phyloP scores from a whole-genome alignment of 2,113 vertebrate genomes.

The Galbula dea region DNA sequence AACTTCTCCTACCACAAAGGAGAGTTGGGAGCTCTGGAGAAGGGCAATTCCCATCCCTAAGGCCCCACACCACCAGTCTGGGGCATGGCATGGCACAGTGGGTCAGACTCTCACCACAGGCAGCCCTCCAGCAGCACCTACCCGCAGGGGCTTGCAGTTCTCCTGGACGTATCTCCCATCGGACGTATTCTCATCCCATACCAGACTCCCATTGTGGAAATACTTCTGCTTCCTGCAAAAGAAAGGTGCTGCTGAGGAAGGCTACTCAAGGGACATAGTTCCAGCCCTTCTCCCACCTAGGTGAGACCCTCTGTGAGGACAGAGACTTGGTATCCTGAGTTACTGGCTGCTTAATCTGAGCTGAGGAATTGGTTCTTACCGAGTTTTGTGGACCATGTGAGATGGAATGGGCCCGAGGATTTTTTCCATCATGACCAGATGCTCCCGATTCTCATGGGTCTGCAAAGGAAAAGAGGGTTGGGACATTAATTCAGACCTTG shows the following conservation, averaged over 20 bases:
- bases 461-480: not conserved
- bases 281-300: not conserved
- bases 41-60: not conserved
- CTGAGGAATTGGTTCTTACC: conserved; percentile 62
- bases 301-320: accelerated
- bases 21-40: accelerated
- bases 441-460: conserved; percentile 96
- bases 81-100: accelerated
- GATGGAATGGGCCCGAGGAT: conserved; percentile 90
- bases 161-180: conserved; percentile 91
- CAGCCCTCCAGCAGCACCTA: conserved; percentile 53
- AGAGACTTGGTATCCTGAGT: not conserved
- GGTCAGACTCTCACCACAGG: accelerated
- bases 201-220: conserved; percentile 85
- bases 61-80: not conserved
- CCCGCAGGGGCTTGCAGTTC: conserved; percentile 92
- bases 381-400: conserved; percentile 89
- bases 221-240: conserved; percentile 85
- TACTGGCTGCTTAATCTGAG: accelerated
- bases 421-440: conserved; percentile 97
- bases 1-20: not conserved
- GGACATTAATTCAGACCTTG: not conserved
- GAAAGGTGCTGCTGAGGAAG: not conserved
- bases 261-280: accelerated
- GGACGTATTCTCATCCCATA: conserved; percentile 89